Evolutionary conservation across 1,140 invertebrate genomes (phyloP), one percentile per base, ranked within the genome.

Genomic region (Hyphantria cunea): DNA sequence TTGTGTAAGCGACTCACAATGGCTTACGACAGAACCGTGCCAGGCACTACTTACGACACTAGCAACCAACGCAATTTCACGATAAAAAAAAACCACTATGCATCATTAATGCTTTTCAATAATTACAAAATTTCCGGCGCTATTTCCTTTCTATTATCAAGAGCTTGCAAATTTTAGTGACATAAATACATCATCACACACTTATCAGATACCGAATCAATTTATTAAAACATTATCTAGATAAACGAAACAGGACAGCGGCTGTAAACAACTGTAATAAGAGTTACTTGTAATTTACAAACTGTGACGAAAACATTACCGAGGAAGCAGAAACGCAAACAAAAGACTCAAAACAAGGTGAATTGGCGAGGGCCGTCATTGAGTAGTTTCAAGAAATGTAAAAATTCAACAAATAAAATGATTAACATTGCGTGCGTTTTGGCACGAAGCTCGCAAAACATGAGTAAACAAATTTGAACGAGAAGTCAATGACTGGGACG

Each of bases 1-100:
- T 90, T 90, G 86, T 84, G 84, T 89, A 87, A 89, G 82, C 82
- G 66, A 37, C 64, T 71, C 73, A 87, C 83, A 86, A 86, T 87
- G 74, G 84, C 78, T 87, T 89, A 84, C 86, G 77, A 87, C 82
- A 88, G 74, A 76, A 70, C 72, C 54, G 79, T 80, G 81, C 82
- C 80, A 80, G 84, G 75, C 83, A 73, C 80, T 68, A 76, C 64
- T 87, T 89, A 80, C 86, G 69, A 84, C 83, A 88, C 73, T 39
- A 10, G 7, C 61, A 61, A 33, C 48, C 41, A 67, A 48, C 65
- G 65, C 66, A 68, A 68, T 63, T 32, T 49, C 49, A 42, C 60
- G n/a, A n/a, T n/a, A n/a, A 68, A 59, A 61, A 58, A 66, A 58
- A 48, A 39, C 12, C 32, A 60, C 55, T 51, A 33, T 25, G 17